A percentile compares a stretch with the other conserved stretches of the same genome.
Conservation (phyloP, 2,113 vertebrate species). For the Meles meles region DNA sequence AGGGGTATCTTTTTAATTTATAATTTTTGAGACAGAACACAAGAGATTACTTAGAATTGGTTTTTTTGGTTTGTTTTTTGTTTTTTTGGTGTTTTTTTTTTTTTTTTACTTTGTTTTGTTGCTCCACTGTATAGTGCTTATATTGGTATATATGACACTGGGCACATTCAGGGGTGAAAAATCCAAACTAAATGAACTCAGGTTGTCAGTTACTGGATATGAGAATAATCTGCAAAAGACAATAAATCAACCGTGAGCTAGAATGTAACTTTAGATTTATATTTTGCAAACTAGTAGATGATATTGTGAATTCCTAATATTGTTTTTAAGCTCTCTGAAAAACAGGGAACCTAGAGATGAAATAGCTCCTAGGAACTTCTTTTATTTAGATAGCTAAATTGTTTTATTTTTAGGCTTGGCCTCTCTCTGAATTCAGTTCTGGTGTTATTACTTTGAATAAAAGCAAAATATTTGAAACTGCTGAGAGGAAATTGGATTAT, state of each 20-base stretch:
- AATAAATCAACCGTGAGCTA: neutral
- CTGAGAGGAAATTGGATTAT: neutral
- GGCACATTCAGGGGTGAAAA: neutral
- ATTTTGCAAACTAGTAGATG: neutral
- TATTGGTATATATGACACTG: neutral
- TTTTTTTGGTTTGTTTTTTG: no score
- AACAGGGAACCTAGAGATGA: neutral
- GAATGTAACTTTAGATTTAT: neutral
- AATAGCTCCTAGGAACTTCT: neutral
- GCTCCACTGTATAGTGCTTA: neutral
- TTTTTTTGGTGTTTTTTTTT: no score
- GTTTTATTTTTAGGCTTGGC: neutral
- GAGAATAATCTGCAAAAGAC: neutral
- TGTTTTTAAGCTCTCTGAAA: neutral
- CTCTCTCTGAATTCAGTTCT: neutral
- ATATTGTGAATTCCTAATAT: neutral
- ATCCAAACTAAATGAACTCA: neutral
- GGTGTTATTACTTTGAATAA: neutral
- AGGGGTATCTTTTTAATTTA: neutral
- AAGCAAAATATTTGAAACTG: conserved; percentile 7
- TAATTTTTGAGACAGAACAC: neutral
- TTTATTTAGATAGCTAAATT: neutral
- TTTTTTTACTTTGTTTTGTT: neutral
- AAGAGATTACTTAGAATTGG: neutral
- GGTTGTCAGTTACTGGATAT: neutral